phyloP scores from a whole-genome alignment of 2,888 invertebrate genomes.

The Caenorhabditis imperialis region DNA sequence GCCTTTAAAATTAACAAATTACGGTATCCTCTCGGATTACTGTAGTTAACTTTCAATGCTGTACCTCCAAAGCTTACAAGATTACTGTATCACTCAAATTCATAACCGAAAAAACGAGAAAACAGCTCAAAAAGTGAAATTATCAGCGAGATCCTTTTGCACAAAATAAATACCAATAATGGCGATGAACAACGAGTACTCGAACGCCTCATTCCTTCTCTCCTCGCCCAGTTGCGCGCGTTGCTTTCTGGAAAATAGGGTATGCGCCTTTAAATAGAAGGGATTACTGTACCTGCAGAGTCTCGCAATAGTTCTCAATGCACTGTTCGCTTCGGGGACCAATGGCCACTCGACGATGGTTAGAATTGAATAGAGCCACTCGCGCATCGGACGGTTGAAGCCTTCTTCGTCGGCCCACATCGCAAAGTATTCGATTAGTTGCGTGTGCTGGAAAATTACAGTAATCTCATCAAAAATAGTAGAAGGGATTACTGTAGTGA shows the following conservation, averaged over 20 bases:
- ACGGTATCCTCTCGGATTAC: too few species aligned
- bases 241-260: conserved; percentile 24
- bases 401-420: conserved; percentile 56
- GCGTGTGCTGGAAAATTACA: conserved; percentile 50
- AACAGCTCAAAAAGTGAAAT: not conserved
- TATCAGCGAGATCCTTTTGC: conserved; percentile 63
- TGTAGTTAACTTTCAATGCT: too few species aligned
- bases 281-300: conserved; percentile 48
- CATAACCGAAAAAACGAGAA: too few species aligned
- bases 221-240: conserved; percentile 32
- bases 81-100: too few species aligned
- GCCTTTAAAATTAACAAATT: too few species aligned
- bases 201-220: conserved; percentile 38
- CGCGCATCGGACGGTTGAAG: conserved; percentile 57
- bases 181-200: conserved; percentile 63
- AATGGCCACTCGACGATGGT: conserved; percentile 53
- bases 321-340: conserved; percentile 54
- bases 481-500: too few species aligned
- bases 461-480: too few species aligned
- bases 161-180: conserved; percentile 57
- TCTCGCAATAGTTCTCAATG: conserved; percentile 46
- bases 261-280: too few species aligned
- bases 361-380: conserved; percentile 62
- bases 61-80: too few species aligned
- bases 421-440: conserved; percentile 50